Conservation (phyloP, 2,888 invertebrate genomes). For the Noctua pronuba region DNA sequence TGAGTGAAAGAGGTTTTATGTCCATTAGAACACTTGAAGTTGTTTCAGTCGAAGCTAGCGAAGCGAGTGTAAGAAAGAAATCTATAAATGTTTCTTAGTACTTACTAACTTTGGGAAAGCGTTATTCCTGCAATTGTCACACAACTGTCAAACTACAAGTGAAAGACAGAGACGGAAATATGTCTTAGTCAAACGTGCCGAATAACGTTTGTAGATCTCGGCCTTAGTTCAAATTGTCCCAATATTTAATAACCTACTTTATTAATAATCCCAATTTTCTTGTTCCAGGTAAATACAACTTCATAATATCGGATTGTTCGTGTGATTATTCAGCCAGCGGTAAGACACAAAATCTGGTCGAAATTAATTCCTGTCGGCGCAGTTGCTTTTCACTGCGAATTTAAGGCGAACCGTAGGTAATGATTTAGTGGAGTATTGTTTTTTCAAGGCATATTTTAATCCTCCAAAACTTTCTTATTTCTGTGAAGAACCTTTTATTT, state of each 20-base stretch:
- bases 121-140: background rate
- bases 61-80: background rate
- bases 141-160: background rate
- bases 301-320: background rate
- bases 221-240: background rate
- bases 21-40: background rate
- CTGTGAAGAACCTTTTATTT: background rate
- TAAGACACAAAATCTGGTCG: background rate
- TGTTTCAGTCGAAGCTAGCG: too few relatives aligned
- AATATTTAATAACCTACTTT: background rate
- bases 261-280: slow-evolving; percentile 23
- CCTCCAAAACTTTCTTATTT: background rate
- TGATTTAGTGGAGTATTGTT: background rate
- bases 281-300: slow-evolving; percentile 56
- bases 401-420: background rate
- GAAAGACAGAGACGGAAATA: background rate
- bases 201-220: background rate
- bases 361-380: background rate
- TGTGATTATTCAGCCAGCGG: background rate
- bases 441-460: background rate
- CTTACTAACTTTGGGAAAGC: background rate
- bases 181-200: background rate
- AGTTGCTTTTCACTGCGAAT: background rate
- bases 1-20: background rate
- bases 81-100: background rate